A percentile compares a stretch with the other conserved stretches of the same genome.
These are phyloP conservation scores for Orgyia antiqua DNA, from an alignment of 2,888 invertebrate species.

Conservation along the genomic window DNA sequence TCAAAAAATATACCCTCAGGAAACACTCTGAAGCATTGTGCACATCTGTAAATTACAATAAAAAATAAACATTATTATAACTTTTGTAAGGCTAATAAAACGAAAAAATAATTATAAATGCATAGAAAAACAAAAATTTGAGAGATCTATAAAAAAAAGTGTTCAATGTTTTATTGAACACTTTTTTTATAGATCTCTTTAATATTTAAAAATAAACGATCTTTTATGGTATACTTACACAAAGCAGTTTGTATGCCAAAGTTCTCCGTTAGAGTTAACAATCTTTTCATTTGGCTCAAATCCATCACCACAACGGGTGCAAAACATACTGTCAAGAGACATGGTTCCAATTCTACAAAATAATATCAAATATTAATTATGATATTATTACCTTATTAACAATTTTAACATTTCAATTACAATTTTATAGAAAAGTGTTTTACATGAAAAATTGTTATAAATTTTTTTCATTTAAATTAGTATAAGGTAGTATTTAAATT, in stretches of 20 bases:
- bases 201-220: no score
- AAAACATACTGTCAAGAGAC: slow-evolving; percentile 95
- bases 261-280: slow-evolving; percentile 98
- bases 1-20: slow-evolving; percentile 99
- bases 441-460: background rate
- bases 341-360: slow-evolving; percentile 76
- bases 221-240: slow-evolving; percentile 95
- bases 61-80: background rate
- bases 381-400: background rate
- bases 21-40: slow-evolving; percentile 98
- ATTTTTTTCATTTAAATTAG: no score
- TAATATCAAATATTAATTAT: background rate
- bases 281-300: slow-evolving; percentile 98
- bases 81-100: background rate
- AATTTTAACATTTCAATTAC: background rate
- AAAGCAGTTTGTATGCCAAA: slow-evolving; percentile 99
- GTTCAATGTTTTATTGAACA: no score
- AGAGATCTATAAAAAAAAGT: no score
- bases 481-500: no score
- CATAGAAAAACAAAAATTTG: background rate
- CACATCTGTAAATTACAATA: slow-evolving; percentile 90
- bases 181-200: no score
- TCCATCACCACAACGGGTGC: slow-evolving; percentile 96
- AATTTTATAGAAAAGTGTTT: background rate
- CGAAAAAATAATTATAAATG: background rate